Evolutionary conservation across 1,140 invertebrate genomes (phyloP).

Genomic region (Sycobia sp.): DNA sequence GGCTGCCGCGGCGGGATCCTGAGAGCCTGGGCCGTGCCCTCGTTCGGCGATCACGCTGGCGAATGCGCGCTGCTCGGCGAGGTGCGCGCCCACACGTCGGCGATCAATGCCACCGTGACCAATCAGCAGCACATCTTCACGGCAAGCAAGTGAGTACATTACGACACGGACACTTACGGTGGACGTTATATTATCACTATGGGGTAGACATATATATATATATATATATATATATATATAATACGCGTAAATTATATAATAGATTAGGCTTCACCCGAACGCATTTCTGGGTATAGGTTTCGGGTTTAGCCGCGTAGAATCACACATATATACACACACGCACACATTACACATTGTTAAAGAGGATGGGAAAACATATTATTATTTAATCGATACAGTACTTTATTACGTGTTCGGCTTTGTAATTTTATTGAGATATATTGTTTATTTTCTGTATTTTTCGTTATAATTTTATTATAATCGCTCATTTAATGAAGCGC

Average conservation of each 20-base stretch:
- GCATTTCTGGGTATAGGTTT: background rate
- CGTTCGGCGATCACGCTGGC: conserved; percentile 43
- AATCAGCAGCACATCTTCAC: conserved; percentile 79
- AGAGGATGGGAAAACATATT: conserved; percentile 20
- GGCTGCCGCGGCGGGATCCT: conserved; percentile 79
- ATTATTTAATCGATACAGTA: conserved; percentile 1
- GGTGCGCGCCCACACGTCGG: conserved; percentile 73
- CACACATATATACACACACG: too few relatives aligned
- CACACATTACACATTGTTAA: conserved; percentile 9
- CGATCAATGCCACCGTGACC: conserved; percentile 78
- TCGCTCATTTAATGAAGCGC: too few relatives aligned
- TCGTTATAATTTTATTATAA: too few relatives aligned
- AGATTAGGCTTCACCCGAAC: conserved; percentile 11
- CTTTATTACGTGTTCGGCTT: background rate
- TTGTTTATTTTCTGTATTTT: too few relatives aligned
- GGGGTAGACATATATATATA: too few relatives aligned
- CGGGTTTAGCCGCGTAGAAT: conserved; percentile 5
- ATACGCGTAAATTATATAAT: too few relatives aligned
- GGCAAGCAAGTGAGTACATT: conserved; percentile 73
- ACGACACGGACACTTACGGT: conserved; percentile 8
- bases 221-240: too few relatives aligned
- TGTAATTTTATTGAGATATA: conserved; percentile 12
- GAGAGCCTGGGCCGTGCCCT: conserved; percentile 62
- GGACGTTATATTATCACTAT: too few relatives aligned
- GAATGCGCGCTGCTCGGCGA: conserved; percentile 71